Percentiles rank a stretch among this genome's conserved stretches.
Conservation (phyloP, 2,113 vertebrate species). For the Rallus limicola region DNA sequence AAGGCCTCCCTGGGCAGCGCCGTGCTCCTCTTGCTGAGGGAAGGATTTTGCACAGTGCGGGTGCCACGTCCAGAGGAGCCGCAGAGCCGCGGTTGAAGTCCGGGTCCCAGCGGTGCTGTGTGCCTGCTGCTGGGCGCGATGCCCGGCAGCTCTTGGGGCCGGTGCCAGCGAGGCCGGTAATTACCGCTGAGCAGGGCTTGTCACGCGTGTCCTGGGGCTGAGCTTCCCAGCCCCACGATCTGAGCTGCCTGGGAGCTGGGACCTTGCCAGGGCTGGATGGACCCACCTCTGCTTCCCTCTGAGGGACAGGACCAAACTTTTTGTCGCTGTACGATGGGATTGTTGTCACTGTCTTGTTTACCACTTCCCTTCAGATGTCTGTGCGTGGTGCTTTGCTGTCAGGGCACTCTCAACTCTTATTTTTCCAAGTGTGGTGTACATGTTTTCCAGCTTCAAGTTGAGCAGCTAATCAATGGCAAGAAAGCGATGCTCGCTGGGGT, state of each 20-base stretch:
- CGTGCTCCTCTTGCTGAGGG: accelerated
- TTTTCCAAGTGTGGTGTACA: neutral
- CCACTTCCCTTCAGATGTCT: neutral
- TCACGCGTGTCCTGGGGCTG: neutral
- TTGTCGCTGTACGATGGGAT: neutral
- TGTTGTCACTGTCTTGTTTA: neutral
- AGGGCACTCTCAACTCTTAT: neutral
- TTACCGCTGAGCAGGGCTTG: neutral
- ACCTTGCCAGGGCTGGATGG: accelerated
- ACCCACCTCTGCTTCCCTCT: accelerated
- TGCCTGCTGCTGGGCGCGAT: accelerated
- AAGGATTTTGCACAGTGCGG: neutral
- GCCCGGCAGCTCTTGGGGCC: neutral
- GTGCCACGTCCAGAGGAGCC: neutral
- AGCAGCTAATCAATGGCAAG: neutral
- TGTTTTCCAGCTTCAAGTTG: neutral
- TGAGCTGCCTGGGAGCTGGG: accelerated
- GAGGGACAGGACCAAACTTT: neutral
- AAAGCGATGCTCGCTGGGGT: neutral
- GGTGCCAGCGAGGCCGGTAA: neutral
- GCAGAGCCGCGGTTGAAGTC: neutral
- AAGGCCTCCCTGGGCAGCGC: neutral
- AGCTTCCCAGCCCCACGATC: neutral
- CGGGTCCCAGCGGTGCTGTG: accelerated
- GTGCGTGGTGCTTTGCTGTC: neutral